phyloP scores from a whole-genome alignment of 2,797 vertebrate genomes.

The Propithecus deckenii region DNA sequence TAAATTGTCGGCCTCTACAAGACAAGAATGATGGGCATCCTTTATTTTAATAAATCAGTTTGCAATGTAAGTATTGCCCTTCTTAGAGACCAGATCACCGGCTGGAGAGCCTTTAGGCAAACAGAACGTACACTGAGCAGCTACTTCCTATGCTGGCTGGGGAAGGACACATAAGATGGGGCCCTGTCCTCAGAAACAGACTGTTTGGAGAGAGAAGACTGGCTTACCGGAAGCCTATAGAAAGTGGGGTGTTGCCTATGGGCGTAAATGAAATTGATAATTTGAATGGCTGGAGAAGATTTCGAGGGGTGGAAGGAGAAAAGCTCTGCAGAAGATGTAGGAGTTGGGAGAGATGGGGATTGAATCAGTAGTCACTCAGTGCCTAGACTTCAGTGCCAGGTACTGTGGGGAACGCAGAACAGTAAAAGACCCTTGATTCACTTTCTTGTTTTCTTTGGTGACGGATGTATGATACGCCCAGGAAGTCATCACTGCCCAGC shows the following conservation, averaged over 20 bases:
- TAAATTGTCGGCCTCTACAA: slow-evolving; percentile 43
- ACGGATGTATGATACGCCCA: no score
- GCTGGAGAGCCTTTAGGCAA: background rate
- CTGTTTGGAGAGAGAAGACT: background rate
- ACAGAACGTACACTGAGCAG: background rate
- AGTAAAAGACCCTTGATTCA: background rate
- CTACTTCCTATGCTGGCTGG: background rate
- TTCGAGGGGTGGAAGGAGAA: background rate
- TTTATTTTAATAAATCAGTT: slow-evolving; percentile 43
- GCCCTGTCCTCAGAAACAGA: background rate
- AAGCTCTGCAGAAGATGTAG: background rate
- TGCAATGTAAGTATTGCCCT: background rate
- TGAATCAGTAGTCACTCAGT: background rate
- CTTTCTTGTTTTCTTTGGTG: background rate
- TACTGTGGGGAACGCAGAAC: background rate
- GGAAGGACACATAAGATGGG: background rate
- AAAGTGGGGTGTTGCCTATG: background rate
- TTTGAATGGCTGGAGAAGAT: background rate
- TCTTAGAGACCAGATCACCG: slow-evolving; percentile 17
- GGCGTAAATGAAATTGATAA: background rate
- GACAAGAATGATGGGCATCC: background rate
- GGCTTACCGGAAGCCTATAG: background rate
- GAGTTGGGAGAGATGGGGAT: background rate
- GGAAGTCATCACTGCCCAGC: background rate
- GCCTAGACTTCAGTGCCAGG: background rate